phyloP scores from a whole-genome alignment of 2,888 invertebrate genomes.

The Caenorhabditis wallacei region DNA sequence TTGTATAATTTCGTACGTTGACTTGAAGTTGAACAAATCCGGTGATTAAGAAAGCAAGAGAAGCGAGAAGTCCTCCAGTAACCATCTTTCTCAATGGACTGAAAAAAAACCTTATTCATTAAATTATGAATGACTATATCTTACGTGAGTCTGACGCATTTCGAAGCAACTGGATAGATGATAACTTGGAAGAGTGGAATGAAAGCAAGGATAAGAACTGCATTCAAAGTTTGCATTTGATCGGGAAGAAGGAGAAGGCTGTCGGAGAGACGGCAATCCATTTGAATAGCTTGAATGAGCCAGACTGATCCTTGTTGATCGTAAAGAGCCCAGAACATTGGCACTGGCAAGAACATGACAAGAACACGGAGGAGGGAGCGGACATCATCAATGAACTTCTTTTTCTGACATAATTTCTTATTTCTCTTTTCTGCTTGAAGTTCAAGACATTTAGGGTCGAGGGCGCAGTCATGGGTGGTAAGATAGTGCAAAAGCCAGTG shows the following conservation, averaged over 20 bases:
- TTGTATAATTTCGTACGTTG: slow-evolving; percentile 72
- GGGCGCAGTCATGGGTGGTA: slow-evolving; percentile 74
- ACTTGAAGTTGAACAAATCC: slow-evolving; percentile 87
- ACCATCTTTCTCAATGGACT: slow-evolving; percentile 89
- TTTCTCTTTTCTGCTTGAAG: slow-evolving; percentile 67
- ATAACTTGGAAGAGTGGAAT: slow-evolving; percentile 85
- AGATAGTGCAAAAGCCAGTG: slow-evolving; percentile 81
- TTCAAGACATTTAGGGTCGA: slow-evolving; percentile 71
- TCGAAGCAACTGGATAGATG: slow-evolving; percentile 80
- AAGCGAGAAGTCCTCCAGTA: slow-evolving; percentile 92
- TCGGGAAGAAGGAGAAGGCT: slow-evolving; percentile 75
- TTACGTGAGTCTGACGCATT: slow-evolving; percentile 75
- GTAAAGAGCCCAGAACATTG: slow-evolving; percentile 97
- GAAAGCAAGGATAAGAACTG: slow-evolving; percentile 84
- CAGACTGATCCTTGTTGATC: slow-evolving; percentile 96
- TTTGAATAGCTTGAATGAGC: slow-evolving; percentile 89
- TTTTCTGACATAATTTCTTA: slow-evolving; percentile 72
- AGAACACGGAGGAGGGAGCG: slow-evolving; percentile 77
- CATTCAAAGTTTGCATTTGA: slow-evolving; percentile 83
- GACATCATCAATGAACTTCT: slow-evolving; percentile 78
- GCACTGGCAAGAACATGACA: slow-evolving; percentile 86
- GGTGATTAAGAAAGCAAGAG: slow-evolving; percentile 91
- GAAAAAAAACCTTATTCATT: slow-evolving; percentile 10
- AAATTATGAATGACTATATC: no score
- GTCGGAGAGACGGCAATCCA: slow-evolving; percentile 78